Conservation (phyloP, 2,888 invertebrate species). For the Amphipoea oculea region DNA sequence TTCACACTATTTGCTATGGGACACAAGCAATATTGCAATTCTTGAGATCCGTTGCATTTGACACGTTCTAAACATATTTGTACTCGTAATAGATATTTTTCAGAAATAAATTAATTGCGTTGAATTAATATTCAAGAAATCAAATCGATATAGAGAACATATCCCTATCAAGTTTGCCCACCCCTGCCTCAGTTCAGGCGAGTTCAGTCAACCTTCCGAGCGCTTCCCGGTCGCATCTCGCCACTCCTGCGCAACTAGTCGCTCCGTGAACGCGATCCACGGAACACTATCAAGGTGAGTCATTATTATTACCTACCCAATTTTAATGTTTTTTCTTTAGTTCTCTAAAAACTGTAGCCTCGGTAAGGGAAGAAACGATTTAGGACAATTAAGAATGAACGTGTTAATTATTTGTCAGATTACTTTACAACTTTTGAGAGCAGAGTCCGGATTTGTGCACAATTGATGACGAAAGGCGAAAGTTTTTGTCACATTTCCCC, state of each 20-base stretch:
- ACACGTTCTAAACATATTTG: neutral
- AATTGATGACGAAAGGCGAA: neutral
- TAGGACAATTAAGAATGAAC: neutral
- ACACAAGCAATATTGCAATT: too few species aligned
- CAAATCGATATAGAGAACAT: neutral
- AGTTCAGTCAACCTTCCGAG: constrained; percentile 84
- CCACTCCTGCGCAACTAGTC: constrained; percentile 68
- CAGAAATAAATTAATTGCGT: neutral
- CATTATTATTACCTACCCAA: constrained; percentile 14
- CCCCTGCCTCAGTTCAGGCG: constrained; percentile 80
- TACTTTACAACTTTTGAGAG: neutral
- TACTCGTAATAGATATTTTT: neutral
- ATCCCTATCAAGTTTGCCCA: constrained; percentile 52
- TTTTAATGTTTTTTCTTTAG: neutral
- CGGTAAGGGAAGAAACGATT: neutral
- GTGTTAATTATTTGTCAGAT: neutral
- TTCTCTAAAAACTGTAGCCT: neutral
- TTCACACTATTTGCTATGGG: too few species aligned
- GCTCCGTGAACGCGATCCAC: constrained; percentile 62
- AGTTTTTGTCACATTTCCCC: neutral
- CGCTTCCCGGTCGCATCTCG: constrained; percentile 71
- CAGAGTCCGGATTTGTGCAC: neutral
- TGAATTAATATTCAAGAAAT: neutral
- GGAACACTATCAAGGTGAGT: constrained; percentile 62
- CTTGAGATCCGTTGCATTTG: too few species aligned